phyloP scores from a whole-genome alignment of 2,888 invertebrate genomes.

The Apamea sordens region DNA sequence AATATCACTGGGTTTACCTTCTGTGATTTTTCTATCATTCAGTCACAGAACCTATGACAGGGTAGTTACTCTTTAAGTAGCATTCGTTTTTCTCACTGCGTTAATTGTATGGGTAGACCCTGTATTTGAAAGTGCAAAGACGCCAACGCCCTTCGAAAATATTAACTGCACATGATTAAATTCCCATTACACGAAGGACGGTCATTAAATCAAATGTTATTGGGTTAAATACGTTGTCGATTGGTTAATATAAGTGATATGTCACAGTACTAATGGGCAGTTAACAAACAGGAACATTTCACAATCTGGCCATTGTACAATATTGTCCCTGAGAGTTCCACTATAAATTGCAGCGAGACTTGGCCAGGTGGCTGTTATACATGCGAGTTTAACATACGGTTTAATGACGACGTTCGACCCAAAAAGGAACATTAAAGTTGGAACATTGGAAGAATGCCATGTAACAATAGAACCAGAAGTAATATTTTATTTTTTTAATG shows the following conservation, averaged over 20 bases:
- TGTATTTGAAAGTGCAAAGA: slow-evolving; percentile 37
- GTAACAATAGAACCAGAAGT: slow-evolving; percentile 20
- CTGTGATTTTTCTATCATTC: background rate
- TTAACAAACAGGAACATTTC: slow-evolving; percentile 59
- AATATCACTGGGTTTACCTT: too few relatives aligned
- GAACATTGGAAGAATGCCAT: slow-evolving; percentile 9
- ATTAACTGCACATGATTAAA: slow-evolving; percentile 32
- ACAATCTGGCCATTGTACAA: slow-evolving; percentile 52
- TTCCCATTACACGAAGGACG: slow-evolving; percentile 36
- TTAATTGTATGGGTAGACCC: slow-evolving; percentile 7
- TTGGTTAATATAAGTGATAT: slow-evolving; percentile 52
- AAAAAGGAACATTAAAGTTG: background rate
- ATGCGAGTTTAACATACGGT: background rate
- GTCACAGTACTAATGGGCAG: slow-evolving; percentile 45
- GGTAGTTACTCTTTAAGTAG: background rate
- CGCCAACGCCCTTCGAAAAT: slow-evolving; percentile 33
- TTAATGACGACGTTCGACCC: slow-evolving; percentile 21
- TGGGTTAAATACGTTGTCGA: slow-evolving; percentile 54
- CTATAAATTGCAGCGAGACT: slow-evolving; percentile 40
- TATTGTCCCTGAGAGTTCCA: slow-evolving; percentile 41
- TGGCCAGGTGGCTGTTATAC: slow-evolving; percentile 50
- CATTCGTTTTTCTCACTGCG: background rate
- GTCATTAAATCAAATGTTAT: slow-evolving; percentile 59
- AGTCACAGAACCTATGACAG: background rate
- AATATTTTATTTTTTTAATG: slow-evolving; percentile 34